Conservation (phyloP, 2,113 vertebrate species). For the Coracopsis vasa region DNA sequence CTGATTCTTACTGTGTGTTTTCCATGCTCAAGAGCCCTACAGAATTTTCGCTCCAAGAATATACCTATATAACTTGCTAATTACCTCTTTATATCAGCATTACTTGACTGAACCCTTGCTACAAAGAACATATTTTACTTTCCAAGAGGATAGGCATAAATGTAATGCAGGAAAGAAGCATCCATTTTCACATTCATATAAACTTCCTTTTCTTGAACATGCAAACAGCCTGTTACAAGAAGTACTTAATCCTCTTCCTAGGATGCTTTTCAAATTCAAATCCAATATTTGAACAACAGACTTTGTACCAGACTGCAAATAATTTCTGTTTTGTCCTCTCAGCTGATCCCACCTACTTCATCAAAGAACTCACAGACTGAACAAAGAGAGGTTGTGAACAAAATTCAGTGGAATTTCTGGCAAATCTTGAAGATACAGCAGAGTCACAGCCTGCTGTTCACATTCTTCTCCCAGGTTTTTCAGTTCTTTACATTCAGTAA, state of each 20-base stretch:
- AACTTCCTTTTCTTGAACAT: not conserved
- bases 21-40: not conserved
- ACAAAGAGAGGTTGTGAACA: not conserved
- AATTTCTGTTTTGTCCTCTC: not conserved
- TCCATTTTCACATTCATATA: not conserved
- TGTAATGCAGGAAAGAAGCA: not conserved
- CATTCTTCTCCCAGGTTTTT: not conserved
- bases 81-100: not conserved
- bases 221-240: not conserved
- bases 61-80: not conserved
- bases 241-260: not conserved
- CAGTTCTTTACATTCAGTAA: not conserved
- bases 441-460: not conserved
- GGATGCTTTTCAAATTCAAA: not conserved
- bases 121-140: not conserved
- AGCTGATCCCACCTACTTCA: not conserved
- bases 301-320: not conserved
- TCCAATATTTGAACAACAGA: not conserved
- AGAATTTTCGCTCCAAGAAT: not conserved
- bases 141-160: not conserved
- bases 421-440: not conserved
- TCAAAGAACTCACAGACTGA: not conserved
- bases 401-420: not conserved
- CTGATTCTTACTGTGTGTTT: not conserved
- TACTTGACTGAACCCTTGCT: not conserved